Percentiles rank a stretch among this genome's conserved stretches.
Evolutionary conservation across 2,888 invertebrate species (phyloP).

Genomic region (Tiphia femorata): DNA sequence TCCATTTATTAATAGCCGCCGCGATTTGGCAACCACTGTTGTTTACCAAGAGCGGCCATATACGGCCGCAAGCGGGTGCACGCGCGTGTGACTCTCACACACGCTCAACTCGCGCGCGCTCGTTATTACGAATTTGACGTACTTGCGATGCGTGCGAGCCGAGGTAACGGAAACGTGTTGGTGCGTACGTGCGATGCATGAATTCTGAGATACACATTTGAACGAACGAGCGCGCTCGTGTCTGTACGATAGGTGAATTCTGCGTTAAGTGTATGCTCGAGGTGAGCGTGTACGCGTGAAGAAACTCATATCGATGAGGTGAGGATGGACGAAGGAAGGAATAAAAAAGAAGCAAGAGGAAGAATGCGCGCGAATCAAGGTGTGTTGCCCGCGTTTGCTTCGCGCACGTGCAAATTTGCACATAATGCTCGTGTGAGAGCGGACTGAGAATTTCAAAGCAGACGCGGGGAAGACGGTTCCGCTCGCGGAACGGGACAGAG

Average conservation of each 20-base stretch:
- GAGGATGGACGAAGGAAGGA: too few relatives aligned
- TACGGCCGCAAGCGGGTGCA: slow-evolving; percentile 40
- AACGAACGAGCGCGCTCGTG: too few relatives aligned
- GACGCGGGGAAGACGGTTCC: slow-evolving; percentile 8
- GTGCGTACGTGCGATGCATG: too few relatives aligned
- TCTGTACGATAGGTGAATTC: too few relatives aligned
- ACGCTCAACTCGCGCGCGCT: slow-evolving; percentile 7
- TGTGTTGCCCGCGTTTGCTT: slow-evolving; percentile 8
- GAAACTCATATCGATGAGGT: too few relatives aligned
- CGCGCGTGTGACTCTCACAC: neutral
- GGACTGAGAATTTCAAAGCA: slow-evolving; percentile 35
- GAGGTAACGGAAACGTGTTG: too few relatives aligned
- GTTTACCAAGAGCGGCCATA: slow-evolving; percentile 63
- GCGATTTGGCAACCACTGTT: slow-evolving; percentile 66
- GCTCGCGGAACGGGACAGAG: neutral
- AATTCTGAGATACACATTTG: too few relatives aligned
- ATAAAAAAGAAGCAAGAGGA: neutral
- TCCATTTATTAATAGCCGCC: slow-evolving; percentile 60
- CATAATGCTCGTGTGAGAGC: slow-evolving; percentile 46
- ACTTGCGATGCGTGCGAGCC: slow-evolving; percentile 4
- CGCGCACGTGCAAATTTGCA: slow-evolving; percentile 42
- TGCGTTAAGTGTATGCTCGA: too few relatives aligned
- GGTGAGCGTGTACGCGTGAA: too few relatives aligned
- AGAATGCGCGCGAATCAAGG: slow-evolving; percentile 1
- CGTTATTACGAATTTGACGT: slow-evolving; percentile 31